Percentiles rank a stretch among this genome's conserved stretches.
Evolutionary conservation across 2,797 vertebrate genomes (phyloP).

Genomic region (Choloepus didactylus): DNA sequence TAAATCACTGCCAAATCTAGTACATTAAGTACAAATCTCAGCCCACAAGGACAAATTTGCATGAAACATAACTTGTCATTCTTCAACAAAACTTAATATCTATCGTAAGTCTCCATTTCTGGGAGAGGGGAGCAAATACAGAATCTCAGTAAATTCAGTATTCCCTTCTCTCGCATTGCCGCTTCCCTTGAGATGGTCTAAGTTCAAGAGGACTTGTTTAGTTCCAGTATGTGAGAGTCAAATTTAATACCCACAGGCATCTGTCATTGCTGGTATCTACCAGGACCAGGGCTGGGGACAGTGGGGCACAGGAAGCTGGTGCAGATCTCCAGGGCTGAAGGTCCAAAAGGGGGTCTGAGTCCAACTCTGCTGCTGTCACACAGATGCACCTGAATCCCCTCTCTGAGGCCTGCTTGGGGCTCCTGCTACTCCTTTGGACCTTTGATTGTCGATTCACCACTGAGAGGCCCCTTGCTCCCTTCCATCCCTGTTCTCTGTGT

Average conservation of each 20-base stretch:
- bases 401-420: background rate
- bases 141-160: background rate
- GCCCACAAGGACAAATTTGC: background rate
- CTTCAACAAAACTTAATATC: background rate
- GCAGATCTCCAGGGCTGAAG: background rate
- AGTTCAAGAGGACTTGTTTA: background rate
- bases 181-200: background rate
- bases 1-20: background rate
- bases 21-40: background rate
- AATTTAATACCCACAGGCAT: background rate
- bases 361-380: fast-evolving
- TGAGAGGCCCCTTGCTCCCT: background rate
- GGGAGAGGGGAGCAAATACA: background rate
- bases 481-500: fast-evolving
- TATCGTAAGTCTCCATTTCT: background rate
- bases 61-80: background rate
- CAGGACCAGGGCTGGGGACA: background rate
- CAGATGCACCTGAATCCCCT: background rate
- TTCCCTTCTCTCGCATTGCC: background rate
- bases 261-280: background rate
- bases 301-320: background rate
- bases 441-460: background rate
- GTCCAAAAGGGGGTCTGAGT: background rate
- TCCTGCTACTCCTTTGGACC: background rate
- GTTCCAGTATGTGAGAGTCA: background rate